Conservation (phyloP, 2,113 vertebrate species). For the Paradisaea rubra region DNA sequence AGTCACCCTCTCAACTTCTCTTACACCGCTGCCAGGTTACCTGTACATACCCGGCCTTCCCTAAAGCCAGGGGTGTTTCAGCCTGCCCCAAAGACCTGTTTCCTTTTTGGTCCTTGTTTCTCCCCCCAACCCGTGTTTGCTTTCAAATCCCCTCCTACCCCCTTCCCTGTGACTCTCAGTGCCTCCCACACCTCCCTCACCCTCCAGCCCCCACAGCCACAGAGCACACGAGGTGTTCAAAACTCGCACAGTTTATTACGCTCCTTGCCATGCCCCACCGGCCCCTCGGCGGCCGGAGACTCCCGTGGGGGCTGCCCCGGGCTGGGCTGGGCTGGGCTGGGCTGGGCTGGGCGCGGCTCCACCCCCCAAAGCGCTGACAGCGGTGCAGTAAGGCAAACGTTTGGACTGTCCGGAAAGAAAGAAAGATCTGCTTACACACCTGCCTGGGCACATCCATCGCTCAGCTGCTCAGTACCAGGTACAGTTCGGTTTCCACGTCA, state of each 20-base stretch:
- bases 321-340: neutral
- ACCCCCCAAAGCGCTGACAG: neutral
- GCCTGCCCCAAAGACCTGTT: rapidly evolving
- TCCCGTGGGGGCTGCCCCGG: neutral
- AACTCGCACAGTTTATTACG: neutral
- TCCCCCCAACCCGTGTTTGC: rapidly evolving
- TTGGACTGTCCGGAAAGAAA: neutral
- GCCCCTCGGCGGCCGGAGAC: neutral
- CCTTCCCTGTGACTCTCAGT: rapidly evolving
- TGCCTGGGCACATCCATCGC: neutral
- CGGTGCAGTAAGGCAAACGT: constrained; percentile 45
- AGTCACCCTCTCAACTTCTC: neutral
- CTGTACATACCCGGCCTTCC: rapidly evolving
- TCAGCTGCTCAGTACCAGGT: neutral
- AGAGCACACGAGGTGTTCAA: neutral
- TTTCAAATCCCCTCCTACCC: rapidly evolving
- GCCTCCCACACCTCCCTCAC: neutral
- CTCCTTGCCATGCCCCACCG: neutral
- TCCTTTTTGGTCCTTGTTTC: neutral
- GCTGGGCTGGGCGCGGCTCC: rapidly evolving
- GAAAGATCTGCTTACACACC: neutral
- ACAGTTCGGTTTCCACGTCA: neutral
- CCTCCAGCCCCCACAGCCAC: neutral
- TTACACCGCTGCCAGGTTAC: rapidly evolving
- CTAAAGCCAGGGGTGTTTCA: rapidly evolving